Evolutionary conservation across 2,888 invertebrate genomes (phyloP).

Genomic region (Idaea aversata): DNA sequence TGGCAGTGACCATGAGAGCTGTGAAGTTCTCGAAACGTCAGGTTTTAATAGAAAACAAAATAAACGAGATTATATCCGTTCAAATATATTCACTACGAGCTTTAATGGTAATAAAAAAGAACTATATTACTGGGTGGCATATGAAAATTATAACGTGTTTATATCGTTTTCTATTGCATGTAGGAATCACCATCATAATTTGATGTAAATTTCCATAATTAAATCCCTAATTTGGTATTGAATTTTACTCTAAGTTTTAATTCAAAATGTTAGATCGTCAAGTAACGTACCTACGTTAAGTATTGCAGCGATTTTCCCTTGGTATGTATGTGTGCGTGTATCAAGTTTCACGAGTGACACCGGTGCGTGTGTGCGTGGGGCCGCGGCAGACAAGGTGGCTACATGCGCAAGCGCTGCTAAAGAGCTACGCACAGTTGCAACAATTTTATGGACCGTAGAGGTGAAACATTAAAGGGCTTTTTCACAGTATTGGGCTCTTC

Average conservation of each 20-base stretch:
- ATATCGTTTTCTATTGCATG: too few species aligned
- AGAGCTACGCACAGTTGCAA: constrained; percentile 27
- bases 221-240: too few species aligned
- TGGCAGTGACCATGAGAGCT: too few species aligned
- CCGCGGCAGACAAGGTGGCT: constrained; percentile 64
- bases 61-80: too few species aligned
- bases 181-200: too few species aligned
- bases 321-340: constrained; percentile 41
- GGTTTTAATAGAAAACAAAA: too few species aligned
- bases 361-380: constrained; percentile 40
- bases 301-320: constrained; percentile 48
- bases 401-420: constrained; percentile 42
- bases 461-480: neutral
- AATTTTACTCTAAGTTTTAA: constrained; percentile 2
- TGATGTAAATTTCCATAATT: neutral
- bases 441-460: neutral
- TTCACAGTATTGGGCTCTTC: too few species aligned
- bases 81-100: too few species aligned
- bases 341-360: constrained; percentile 46
- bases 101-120: too few species aligned
- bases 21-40: too few species aligned
- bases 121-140: too few species aligned
- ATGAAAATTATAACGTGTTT: too few species aligned
- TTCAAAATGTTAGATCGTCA: constrained; percentile 18
- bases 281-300: constrained; percentile 21